Percentiles rank a stretch among this genome's conserved stretches.
These are phyloP conservation scores for Sebastes matsubarae DNA, from an alignment of 2,797 vertebrate genomes.

Conservation along the genomic window DNA sequence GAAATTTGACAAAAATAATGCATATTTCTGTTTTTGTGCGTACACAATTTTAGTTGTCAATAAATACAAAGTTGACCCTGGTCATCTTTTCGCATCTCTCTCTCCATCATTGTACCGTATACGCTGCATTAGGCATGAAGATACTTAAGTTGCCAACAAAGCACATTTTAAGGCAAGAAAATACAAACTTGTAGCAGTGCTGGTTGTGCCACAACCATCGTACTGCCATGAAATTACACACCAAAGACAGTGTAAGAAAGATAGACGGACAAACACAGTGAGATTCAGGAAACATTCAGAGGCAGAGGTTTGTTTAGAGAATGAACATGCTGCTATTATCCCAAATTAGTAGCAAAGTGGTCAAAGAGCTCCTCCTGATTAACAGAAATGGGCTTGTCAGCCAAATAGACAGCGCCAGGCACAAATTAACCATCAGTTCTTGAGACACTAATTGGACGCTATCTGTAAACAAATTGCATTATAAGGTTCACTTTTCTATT, in stretches of 20 bases:
- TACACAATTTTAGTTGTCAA: neutral
- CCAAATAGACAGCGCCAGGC: conserved; percentile 15
- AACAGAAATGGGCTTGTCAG: conserved; percentile 36
- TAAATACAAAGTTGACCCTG: neutral
- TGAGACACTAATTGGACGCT: conserved; percentile 31
- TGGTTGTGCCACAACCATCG: neutral
- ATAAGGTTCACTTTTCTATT: conserved; percentile 11
- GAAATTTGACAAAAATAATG: no score
- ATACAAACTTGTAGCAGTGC: neutral
- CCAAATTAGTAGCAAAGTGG: conserved; percentile 44
- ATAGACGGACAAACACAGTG: neutral
- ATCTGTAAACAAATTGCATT: conserved; percentile 27
- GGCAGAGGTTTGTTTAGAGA: conserved; percentile 27
- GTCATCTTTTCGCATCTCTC: neutral
- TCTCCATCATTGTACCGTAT: neutral
- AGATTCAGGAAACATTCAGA: conserved; percentile 11
- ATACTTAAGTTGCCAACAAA: neutral
- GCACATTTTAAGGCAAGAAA: neutral
- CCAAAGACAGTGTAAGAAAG: neutral
- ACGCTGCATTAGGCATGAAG: neutral
- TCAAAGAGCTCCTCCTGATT: conserved; percentile 40
- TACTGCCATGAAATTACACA: neutral
- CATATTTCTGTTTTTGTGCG: neutral
- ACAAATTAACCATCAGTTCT: conserved; percentile 31
- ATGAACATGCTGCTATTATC: conserved; percentile 32